Evolutionary conservation across 2,113 vertebrate genomes (phyloP).

Genomic region (Leiothrix lutea): DNA sequence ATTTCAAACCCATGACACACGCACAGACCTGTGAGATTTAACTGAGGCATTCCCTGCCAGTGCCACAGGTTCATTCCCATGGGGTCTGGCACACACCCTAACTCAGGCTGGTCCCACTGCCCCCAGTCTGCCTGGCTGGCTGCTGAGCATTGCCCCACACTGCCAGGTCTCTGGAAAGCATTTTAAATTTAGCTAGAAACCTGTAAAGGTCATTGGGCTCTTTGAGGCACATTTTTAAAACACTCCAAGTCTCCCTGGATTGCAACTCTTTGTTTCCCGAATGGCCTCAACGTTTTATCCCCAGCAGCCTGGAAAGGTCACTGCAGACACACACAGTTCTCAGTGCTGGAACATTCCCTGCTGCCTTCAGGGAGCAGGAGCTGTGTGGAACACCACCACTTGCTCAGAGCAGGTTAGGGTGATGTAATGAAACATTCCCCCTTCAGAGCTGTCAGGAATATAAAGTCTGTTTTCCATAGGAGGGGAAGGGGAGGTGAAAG

Average conservation of each 20-base stretch:
- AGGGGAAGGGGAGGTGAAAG: neutral
- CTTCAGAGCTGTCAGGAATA: no score
- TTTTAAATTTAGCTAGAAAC: conserved; percentile 52
- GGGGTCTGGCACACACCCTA: neutral
- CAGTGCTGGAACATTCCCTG: neutral
- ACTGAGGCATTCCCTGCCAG: neutral
- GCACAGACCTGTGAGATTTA: neutral
- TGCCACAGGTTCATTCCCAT: neutral
- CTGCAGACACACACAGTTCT: neutral
- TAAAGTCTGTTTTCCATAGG: rapidly evolving
- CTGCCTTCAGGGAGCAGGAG: neutral
- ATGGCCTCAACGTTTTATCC: conserved; percentile 35
- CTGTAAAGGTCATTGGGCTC: conserved; percentile 68
- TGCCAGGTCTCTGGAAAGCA: conserved; percentile 34
- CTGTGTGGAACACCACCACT: neutral
- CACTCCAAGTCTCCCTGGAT: conserved; percentile 29
- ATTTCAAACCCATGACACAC: rapidly evolving
- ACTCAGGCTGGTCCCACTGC: neutral
- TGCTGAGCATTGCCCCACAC: neutral
- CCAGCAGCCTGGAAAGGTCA: conserved; percentile 63
- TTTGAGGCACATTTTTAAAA: conserved; percentile 60
- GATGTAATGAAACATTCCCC: rapidly evolving
- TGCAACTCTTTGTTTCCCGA: conserved; percentile 51
- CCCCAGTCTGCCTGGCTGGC: neutral
- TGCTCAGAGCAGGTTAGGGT: neutral